Conservation (phyloP, 2,797 vertebrate species). For the Staurois parvus region DNA sequence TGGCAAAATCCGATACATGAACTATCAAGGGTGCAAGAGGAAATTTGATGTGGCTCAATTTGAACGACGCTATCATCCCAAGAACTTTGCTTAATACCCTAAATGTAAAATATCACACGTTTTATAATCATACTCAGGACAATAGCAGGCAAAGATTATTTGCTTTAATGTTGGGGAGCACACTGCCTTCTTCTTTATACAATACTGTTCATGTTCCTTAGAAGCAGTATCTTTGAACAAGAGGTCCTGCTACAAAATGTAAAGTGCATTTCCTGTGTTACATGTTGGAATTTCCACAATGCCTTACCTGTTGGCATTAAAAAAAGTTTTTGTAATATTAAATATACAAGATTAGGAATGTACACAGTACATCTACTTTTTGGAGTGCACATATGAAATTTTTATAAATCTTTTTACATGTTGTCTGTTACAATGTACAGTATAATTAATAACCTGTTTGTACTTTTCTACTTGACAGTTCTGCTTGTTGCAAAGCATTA, state of each 20-base stretch:
- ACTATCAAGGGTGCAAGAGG: constrained; percentile 88
- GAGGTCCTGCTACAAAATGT: too few species aligned
- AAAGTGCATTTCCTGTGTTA: too few species aligned
- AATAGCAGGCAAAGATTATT: not conserved
- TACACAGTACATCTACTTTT: not conserved
- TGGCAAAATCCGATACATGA: constrained; percentile 93
- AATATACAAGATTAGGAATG: not conserved
- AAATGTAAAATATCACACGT: not conserved
- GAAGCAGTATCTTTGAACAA: not conserved
- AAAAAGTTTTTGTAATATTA: too few species aligned
- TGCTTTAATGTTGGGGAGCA: not conserved
- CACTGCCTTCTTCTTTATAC: not conserved
- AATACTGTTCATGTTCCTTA: not conserved
- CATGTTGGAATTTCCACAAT: too few species aligned
- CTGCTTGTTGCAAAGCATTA: not conserved
- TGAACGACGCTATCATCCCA: constrained; percentile 78
- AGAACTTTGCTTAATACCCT: constrained; percentile 50
- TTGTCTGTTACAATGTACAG: constrained; percentile 18
- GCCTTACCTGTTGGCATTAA: too few species aligned
- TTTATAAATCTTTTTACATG: not conserved
- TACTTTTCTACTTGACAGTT: not conserved
- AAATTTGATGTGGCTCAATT: constrained; percentile 86
- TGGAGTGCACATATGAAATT: not conserved
- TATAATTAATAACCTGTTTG: not conserved
- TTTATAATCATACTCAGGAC: not conserved